Evolutionary conservation across 2,797 vertebrate genomes (phyloP).

Genomic region (Leptodactylus fallax): DNA sequence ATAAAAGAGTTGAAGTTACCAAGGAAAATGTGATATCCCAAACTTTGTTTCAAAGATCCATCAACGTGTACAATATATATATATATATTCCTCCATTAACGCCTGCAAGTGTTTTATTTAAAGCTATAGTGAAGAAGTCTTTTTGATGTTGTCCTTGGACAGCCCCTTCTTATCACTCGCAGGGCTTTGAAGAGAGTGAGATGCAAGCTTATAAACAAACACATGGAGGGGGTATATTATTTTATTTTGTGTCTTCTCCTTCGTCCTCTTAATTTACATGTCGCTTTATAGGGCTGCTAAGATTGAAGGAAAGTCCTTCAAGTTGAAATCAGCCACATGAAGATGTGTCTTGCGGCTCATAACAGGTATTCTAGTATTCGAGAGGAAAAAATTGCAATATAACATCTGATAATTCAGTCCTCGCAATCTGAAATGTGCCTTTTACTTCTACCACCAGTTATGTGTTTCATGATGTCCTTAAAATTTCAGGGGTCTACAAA

Average conservation of each 20-base stretch:
- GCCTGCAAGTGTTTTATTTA: constrained; percentile 15
- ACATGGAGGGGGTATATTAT: neutral
- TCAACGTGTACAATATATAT: constrained; percentile 36
- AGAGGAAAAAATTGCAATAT: neutral
- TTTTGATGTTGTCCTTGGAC: constrained; percentile 29
- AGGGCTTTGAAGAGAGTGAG: neutral
- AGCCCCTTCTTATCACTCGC: neutral
- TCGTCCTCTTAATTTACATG: neutral
- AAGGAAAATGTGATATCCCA: constrained; percentile 40
- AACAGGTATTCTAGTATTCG: neutral
- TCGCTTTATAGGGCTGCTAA: neutral
- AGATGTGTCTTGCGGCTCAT: neutral
- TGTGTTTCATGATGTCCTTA: neutral
- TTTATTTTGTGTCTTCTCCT: neutral
- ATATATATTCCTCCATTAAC: constrained; percentile 20
- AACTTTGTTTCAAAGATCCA: constrained; percentile 58
- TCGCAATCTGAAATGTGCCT: neutral
- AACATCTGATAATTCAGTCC: no score
- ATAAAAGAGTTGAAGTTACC: constrained; percentile 48
- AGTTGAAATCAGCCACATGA: neutral
- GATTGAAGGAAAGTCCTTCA: neutral
- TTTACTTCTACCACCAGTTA: neutral
- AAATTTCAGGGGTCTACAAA: no score
- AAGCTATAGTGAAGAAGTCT: constrained; percentile 5
- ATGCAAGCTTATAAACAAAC: neutral